Percentiles rank a stretch among this genome's conserved stretches.
Evolutionary conservation across 2,888 invertebrate genomes (phyloP).

Genomic region (Mellilla xanthometata): DNA sequence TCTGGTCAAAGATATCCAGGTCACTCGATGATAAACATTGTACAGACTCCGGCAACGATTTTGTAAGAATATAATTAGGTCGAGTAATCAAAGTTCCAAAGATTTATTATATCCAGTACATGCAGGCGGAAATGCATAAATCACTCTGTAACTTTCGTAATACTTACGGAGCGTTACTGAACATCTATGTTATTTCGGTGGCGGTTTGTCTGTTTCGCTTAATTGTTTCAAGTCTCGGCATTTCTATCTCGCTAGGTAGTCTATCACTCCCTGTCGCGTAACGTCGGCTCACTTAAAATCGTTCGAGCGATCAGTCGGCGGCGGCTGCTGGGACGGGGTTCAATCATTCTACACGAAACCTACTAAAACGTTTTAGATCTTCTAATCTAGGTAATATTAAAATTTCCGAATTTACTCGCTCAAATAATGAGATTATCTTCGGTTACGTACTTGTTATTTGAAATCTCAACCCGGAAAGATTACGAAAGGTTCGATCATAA

Average conservation of each 20-base stretch:
- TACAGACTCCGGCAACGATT: conserved; percentile 38
- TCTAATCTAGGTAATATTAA: no score
- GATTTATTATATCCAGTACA: conserved; percentile 24
- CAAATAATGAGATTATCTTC: no score
- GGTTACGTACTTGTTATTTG: conserved; percentile 7
- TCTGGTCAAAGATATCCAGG: conserved; percentile 46
- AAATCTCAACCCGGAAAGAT: conserved; percentile 20
- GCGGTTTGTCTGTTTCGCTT: conserved; percentile 7
- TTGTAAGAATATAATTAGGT: conserved; percentile 33
- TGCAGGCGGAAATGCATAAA: conserved; percentile 25
- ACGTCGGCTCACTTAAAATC: neutral
- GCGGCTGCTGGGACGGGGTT: neutral
- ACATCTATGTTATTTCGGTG: conserved; percentile 5
- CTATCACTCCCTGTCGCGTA: neutral
- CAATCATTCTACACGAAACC: neutral
- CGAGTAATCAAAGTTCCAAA: conserved; percentile 32
- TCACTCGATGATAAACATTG: conserved; percentile 46
- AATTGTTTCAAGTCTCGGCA: conserved; percentile 3
- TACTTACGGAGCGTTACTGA: conserved; percentile 17
- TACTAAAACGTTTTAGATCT: neutral
- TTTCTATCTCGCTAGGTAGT: conserved; percentile 1
- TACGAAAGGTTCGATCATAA: conserved; percentile 21
- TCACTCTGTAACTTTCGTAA: conserved; percentile 20
- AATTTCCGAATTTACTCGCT: no score
- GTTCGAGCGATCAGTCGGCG: neutral